phyloP scores from a whole-genome alignment of 2,888 invertebrate species.

The Chelonus formosanus region DNA sequence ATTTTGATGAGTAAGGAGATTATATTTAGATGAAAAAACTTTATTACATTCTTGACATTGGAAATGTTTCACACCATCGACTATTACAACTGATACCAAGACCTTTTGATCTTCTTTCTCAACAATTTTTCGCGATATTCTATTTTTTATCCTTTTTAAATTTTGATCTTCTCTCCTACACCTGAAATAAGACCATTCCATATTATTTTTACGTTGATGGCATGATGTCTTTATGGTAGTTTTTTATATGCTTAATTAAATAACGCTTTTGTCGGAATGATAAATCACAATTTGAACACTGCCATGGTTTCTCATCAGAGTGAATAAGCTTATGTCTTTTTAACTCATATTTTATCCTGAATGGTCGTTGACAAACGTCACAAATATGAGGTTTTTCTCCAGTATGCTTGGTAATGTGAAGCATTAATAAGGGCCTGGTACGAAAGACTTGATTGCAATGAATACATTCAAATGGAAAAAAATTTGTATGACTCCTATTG shows the following conservation, averaged over 20 bases:
- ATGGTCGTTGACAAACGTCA: constrained; percentile 68
- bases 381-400: constrained; percentile 73
- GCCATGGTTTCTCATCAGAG: constrained; percentile 67
- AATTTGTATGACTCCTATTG: constrained; percentile 69
- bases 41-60: constrained; percentile 70
- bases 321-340: constrained; percentile 69
- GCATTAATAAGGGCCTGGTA: constrained; percentile 68
- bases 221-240: too few relatives aligned
- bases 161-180: constrained; percentile 10
- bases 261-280: constrained; percentile 68
- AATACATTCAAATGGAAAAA: constrained; percentile 69
- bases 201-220: constrained; percentile 24
- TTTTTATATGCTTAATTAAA: constrained; percentile 67
- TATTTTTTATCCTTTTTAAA: constrained; percentile 16
- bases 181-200: constrained; percentile 51
- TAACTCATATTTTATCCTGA: constrained; percentile 71
- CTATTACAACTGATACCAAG: constrained; percentile 42
- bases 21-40: constrained; percentile 70
- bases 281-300: constrained; percentile 64
- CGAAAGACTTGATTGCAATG: constrained; percentile 72
- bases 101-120: constrained; percentile 22
- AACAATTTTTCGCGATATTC: constrained; percentile 10
- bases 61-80: constrained; percentile 68
- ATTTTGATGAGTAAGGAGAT: constrained; percentile 47
- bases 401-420: constrained; percentile 71